Percentiles rank a stretch among this genome's conserved stretches.
These are phyloP conservation scores for Philereme transversata DNA, from an alignment of 2,888 invertebrate genomes.

Conservation along the genomic window DNA sequence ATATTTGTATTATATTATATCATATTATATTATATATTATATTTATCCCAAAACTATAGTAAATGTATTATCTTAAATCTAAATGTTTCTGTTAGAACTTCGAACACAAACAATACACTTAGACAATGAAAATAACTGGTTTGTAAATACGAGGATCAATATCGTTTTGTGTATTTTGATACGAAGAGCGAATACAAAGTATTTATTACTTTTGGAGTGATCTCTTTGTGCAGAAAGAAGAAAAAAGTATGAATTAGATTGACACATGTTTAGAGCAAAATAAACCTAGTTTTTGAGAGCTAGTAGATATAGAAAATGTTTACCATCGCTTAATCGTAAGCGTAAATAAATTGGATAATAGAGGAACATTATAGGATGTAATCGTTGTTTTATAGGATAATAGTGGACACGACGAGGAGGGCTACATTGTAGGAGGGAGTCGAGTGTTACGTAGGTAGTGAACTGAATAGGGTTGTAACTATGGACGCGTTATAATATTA, in stretches of 20 bases:
- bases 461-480: slow-evolving; percentile 22
- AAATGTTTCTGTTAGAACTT: background rate
- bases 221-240: too few relatives aligned
- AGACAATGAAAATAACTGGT: too few relatives aligned
- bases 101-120: background rate
- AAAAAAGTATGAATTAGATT: too few relatives aligned
- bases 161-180: too few relatives aligned
- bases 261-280: too few relatives aligned
- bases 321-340: background rate
- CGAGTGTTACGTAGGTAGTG: slow-evolving; percentile 22
- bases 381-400: slow-evolving; percentile 30
- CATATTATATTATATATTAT: too few relatives aligned
- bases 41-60: too few relatives aligned
- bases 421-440: slow-evolving; percentile 29
- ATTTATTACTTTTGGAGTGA: too few relatives aligned
- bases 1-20: too few relatives aligned
- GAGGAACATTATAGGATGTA: slow-evolving; percentile 19
- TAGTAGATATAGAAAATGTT: background rate
- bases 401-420: slow-evolving; percentile 15
- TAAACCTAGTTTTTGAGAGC: background rate
- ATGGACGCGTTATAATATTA: background rate
- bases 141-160: too few relatives aligned
- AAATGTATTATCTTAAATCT: too few relatives aligned
- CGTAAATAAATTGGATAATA: slow-evolving; percentile 17
- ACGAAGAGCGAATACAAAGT: too few relatives aligned